phyloP scores from a whole-genome alignment of 2,797 vertebrate species.

The Austrolebias charrua region DNA sequence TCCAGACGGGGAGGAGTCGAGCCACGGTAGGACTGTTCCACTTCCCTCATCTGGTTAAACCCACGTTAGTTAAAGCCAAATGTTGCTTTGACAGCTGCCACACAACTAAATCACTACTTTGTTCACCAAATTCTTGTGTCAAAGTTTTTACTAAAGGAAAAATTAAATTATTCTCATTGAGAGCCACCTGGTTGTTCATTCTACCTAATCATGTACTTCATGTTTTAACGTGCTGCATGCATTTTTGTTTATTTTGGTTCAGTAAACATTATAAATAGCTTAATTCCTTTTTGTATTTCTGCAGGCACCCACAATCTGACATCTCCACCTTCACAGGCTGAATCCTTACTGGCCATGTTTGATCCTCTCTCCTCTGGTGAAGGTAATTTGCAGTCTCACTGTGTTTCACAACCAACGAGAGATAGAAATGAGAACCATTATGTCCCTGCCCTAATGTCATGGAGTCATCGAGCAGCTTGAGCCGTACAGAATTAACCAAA shows the following conservation, averaged over 20 bases:
- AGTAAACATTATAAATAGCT: conserved; percentile 28
- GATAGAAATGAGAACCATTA: conserved; percentile 56
- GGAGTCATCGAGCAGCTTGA: conserved; percentile 64
- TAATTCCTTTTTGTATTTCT: conserved; percentile 35
- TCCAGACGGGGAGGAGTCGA: conserved; percentile 96
- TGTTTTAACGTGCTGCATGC: neutral
- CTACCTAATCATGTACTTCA: too few relatives aligned
- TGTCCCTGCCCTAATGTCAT: conserved; percentile 52
- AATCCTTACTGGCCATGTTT: conserved; percentile 94
- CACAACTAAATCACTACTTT: conserved; percentile 15
- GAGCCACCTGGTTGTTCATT: neutral
- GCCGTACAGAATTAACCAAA: conserved; percentile 50
- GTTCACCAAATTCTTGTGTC: too few relatives aligned
- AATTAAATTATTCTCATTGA: too few relatives aligned
- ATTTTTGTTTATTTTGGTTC: neutral
- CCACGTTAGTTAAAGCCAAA: conserved; percentile 43
- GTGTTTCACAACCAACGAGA: conserved; percentile 45
- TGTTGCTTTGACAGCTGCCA: conserved; percentile 57
- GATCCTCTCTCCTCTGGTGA: conserved; percentile 93
- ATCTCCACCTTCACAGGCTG: conserved; percentile 89
- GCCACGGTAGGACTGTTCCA: conserved; percentile 86
- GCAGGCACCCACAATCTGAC: conserved; percentile 88
- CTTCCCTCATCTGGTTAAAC: conserved; percentile 45
- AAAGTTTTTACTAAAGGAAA: neutral
- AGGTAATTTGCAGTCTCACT: conserved; percentile 80